A percentile compares a stretch with the other conserved stretches of the same genome.
phyloP scores from a whole-genome alignment of 2,888 invertebrate species.

The Fragum fragum region DNA sequence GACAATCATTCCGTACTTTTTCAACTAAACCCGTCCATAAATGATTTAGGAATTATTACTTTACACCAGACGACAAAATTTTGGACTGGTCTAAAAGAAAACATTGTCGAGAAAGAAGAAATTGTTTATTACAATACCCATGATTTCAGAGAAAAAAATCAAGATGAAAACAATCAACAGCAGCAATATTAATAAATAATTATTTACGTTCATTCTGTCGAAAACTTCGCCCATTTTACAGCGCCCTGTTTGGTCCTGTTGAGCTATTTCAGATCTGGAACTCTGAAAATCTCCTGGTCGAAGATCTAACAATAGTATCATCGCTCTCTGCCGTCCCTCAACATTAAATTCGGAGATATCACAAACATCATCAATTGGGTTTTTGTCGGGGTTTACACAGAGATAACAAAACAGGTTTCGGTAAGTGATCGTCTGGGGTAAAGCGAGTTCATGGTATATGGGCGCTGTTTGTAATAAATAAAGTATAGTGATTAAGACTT shows the following conservation, averaged over 20 bases:
- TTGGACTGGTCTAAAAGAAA: too few species aligned
- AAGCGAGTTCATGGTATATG: not conserved
- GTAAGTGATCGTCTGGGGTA: not conserved
- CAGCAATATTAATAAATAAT: too few species aligned
- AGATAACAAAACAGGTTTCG: not conserved
- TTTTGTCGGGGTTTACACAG: not conserved
- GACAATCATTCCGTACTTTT: too few species aligned
- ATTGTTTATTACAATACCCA: too few species aligned
- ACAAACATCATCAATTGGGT: not conserved
- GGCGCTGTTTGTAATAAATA: not conserved
- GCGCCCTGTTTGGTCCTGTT: not conserved
- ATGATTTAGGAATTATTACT: too few species aligned
- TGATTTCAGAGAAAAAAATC: too few species aligned
- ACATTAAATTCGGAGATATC: not conserved
- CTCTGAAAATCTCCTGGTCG: not conserved
- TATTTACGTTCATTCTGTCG: not conserved
- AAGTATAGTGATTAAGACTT: too few species aligned
- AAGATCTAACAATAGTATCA: not conserved
- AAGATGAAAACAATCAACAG: too few species aligned
- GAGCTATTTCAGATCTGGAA: not conserved
- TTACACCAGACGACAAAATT: too few species aligned
- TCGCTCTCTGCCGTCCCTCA: not conserved
- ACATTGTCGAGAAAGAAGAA: too few species aligned
- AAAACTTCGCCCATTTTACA: not conserved
- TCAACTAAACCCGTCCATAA: too few species aligned